Percentiles rank a stretch among this genome's conserved stretches.
Conservation (phyloP, 1,140 invertebrate genomes). For the Drosophila kikkawai region DNA sequence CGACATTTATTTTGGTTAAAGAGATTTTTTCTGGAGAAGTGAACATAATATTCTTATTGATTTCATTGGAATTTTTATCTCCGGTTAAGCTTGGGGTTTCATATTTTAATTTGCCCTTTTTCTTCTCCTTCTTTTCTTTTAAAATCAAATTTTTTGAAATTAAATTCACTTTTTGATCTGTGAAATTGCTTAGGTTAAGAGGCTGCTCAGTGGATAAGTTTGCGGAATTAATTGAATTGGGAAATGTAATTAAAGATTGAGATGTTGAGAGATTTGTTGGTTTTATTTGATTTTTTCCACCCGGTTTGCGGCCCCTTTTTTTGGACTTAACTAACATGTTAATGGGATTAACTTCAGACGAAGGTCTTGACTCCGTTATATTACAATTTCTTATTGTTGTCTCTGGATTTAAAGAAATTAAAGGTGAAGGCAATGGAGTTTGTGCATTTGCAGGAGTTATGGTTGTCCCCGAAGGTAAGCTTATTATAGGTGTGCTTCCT, state of each 20-base stretch:
- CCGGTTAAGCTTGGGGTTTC: slow-evolving; percentile 1
- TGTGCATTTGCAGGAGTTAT: slow-evolving; percentile 65
- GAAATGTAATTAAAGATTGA: slow-evolving; percentile 2
- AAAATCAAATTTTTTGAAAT: slow-evolving; percentile 6
- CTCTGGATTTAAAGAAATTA: slow-evolving; percentile 1
- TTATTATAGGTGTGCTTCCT: slow-evolving; percentile 51
- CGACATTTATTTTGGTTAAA: slow-evolving; percentile 3
- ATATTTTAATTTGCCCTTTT: slow-evolving; percentile 50
- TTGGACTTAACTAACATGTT: slow-evolving; percentile 54
- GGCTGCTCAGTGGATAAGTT: slow-evolving; percentile 48
- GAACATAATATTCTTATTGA: background rate
- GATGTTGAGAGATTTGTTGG: slow-evolving; percentile 1
- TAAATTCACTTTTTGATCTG: slow-evolving; percentile 1
- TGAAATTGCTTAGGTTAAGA: slow-evolving; percentile 45
- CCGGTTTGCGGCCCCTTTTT: slow-evolving; percentile 77
- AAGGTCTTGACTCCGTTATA: background rate
- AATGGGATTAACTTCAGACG: background rate
- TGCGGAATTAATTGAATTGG: background rate
- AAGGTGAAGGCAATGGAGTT: background rate
- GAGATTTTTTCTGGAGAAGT: slow-evolving; percentile 3
- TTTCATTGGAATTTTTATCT: background rate
- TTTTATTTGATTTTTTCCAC: slow-evolving; percentile 62
- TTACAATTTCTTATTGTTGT: background rate
- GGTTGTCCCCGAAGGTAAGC: slow-evolving; percentile 75
- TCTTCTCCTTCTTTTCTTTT: slow-evolving; percentile 63